These are phyloP conservation scores for Paramormyrops hopkinsi DNA, from an alignment of 2,797 vertebrate genomes.

Conservation along the genomic window DNA sequence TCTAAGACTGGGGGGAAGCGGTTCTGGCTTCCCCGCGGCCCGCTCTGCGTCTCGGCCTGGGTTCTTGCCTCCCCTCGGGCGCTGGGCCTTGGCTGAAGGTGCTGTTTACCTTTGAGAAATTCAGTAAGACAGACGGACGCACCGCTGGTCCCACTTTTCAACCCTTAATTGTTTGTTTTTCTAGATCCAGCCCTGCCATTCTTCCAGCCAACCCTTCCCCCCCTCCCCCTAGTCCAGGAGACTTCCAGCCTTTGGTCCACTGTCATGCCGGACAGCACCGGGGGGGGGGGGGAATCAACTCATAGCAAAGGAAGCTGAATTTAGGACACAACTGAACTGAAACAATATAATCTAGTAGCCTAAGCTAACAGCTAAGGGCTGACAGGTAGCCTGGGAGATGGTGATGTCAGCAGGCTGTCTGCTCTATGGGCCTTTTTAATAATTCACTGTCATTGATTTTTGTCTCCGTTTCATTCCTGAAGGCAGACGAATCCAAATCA, in stretches of 20 bases:
- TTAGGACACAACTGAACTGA: neutral
- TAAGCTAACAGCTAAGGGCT: neutral
- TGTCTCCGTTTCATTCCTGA: neutral
- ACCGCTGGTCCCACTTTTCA: slow-evolving; percentile 22
- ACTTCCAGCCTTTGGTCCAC: neutral
- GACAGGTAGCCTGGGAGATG: neutral
- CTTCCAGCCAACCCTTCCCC: slow-evolving; percentile 2
- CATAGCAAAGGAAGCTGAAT: neutral
- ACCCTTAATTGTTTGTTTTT: slow-evolving; percentile 17
- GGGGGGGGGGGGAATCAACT: neutral
- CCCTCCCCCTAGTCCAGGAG: neutral
- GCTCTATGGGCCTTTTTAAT: neutral
- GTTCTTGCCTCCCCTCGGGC: slow-evolving; percentile 25
- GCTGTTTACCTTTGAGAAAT: slow-evolving; percentile 29
- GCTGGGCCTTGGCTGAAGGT: slow-evolving; percentile 27
- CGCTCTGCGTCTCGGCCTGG: slow-evolving; percentile 31
- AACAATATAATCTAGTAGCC: neutral
- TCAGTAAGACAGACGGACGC: slow-evolving; percentile 31
- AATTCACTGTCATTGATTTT: slow-evolving; percentile 16
- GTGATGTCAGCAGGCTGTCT: neutral
- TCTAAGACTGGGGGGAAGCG: slow-evolving; percentile 31
- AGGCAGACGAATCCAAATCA: slow-evolving; percentile 4
- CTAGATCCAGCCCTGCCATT: slow-evolving; percentile 5
- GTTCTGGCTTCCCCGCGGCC: neutral
- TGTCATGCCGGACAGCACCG: neutral